These are phyloP conservation scores for Actinernus sp. DNA, from an alignment of 92 coral and sea anemone species.

Conservation along the genomic window DNA sequence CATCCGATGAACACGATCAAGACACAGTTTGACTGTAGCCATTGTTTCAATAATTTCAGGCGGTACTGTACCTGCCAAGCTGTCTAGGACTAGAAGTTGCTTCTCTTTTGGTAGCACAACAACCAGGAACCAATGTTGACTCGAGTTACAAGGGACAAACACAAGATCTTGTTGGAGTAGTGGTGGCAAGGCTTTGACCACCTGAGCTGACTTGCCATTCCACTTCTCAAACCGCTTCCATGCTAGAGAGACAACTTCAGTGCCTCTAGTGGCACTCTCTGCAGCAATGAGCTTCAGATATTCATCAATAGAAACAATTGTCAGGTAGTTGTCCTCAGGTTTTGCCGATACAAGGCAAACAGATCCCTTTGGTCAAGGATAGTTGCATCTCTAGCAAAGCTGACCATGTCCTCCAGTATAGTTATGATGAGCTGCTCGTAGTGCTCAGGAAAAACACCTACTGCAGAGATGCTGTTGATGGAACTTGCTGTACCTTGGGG, in stretches of 20 bases:
- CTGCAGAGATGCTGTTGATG: slow-evolving; percentile 3
- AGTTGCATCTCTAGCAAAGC: slow-evolving; percentile 10
- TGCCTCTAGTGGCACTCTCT: no score
- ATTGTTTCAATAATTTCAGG: no score
- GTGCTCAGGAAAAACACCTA: slow-evolving; percentile 3
- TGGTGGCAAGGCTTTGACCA: no score
- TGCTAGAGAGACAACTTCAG: no score
- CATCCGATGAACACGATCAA: no score
- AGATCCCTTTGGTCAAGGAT: no score
- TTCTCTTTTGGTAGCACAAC: slow-evolving; percentile 47
- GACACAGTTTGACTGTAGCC: no score
- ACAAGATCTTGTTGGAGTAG: slow-evolving; percentile 42
- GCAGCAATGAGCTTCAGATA: slow-evolving; percentile 36
- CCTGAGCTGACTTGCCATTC: no score
- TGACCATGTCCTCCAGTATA: not conserved
- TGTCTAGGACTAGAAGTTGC: slow-evolving; percentile 37
- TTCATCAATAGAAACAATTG: slow-evolving; percentile 37
- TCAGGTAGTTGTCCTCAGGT: slow-evolving; percentile 43
- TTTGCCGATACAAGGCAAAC: slow-evolving; percentile 27
- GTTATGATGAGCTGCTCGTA: not conserved
- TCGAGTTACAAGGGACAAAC: slow-evolving; percentile 57
- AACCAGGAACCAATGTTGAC: slow-evolving; percentile 60
- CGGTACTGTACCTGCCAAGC: no score
- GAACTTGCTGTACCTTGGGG: not conserved
- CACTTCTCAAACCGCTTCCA: no score